Percentiles rank a stretch among this genome's conserved stretches.
These are phyloP conservation scores for Suillia variegata DNA, from an alignment of 2,888 invertebrate species.

Conservation along the genomic window DNA sequence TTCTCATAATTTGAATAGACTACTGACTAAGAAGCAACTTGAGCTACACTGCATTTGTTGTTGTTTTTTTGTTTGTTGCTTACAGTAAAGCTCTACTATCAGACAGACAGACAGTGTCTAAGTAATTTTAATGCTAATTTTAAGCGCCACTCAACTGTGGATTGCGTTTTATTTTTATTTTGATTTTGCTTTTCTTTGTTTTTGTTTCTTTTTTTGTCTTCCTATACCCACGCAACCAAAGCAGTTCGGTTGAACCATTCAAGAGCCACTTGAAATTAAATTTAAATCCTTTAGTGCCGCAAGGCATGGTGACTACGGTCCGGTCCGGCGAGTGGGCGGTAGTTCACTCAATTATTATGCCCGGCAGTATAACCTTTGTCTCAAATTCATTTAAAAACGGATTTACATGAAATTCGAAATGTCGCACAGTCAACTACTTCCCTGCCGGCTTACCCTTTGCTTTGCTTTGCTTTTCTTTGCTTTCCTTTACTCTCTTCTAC, in stretches of 20 bases:
- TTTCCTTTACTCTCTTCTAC: no score
- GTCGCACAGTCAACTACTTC: slow-evolving; percentile 32
- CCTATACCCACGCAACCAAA: not conserved
- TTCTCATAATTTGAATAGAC: no score
- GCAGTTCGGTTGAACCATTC: not conserved
- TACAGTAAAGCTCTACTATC: no score
- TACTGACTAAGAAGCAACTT: no score
- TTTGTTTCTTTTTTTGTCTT: no score
- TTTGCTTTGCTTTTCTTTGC: no score
- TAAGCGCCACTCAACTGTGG: not conserved
- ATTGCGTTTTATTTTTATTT: not conserved
- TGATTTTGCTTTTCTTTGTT: no score
- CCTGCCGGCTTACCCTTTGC: no score
- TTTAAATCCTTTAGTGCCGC: slow-evolving; percentile 44
- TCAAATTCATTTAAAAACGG: slow-evolving; percentile 55
- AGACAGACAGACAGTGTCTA: not conserved
- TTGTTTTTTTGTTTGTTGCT: no score
- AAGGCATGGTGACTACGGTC: no score
- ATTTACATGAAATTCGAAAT: slow-evolving; percentile 52
- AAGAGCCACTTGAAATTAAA: slow-evolving; percentile 48
- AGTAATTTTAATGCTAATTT: slow-evolving; percentile 3
- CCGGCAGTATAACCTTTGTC: slow-evolving; percentile 48
- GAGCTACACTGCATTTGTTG: no score
- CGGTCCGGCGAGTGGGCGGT: no score
- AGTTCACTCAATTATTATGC: slow-evolving; percentile 45